These are phyloP conservation scores for Drosophila sp. DNA, from an alignment of 1,140 invertebrate species.

Conservation along the genomic window DNA sequence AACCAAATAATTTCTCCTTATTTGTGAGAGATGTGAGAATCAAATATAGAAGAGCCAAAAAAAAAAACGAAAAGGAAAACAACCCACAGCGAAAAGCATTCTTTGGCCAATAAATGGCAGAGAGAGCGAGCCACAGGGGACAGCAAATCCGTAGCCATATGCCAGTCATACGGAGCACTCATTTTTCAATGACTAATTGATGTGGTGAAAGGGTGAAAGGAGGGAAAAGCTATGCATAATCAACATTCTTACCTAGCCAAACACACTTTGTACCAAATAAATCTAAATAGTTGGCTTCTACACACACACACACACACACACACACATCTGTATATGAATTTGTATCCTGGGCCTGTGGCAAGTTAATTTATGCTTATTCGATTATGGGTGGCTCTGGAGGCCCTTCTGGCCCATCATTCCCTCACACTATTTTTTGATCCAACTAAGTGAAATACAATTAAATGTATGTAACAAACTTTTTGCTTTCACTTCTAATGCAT, in stretches of 20 bases:
- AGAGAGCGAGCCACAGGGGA: background rate
- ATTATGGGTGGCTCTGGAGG: constrained; percentile 28
- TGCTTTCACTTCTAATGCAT: constrained; percentile 50
- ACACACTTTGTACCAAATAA: constrained; percentile 3
- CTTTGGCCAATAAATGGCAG: background rate
- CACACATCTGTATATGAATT: too few species aligned
- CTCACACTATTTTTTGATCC: background rate
- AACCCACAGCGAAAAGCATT: background rate
- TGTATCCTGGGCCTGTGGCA: constrained; percentile 14
- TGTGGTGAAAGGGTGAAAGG: background rate
- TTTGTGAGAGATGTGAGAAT: constrained; percentile 23
- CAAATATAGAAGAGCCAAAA: background rate
- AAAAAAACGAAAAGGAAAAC: too few species aligned
- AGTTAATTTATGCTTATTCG: constrained; percentile 55
- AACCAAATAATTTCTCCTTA: constrained; percentile 17
- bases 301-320: too few species aligned
- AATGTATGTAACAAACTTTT: constrained; percentile 40
- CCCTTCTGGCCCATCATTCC: background rate
- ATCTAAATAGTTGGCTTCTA: constrained; percentile 15
- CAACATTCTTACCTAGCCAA: background rate
- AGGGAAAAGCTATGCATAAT: background rate
- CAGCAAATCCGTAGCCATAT: background rate
- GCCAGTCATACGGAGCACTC: background rate
- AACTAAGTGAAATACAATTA: constrained; percentile 23
- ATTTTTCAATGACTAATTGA: constrained; percentile 7